Evolutionary conservation across 2,113 vertebrate genomes (phyloP), one percentile per base, ranked within the genome.

Genomic region (Anoura caudifer): DNA sequence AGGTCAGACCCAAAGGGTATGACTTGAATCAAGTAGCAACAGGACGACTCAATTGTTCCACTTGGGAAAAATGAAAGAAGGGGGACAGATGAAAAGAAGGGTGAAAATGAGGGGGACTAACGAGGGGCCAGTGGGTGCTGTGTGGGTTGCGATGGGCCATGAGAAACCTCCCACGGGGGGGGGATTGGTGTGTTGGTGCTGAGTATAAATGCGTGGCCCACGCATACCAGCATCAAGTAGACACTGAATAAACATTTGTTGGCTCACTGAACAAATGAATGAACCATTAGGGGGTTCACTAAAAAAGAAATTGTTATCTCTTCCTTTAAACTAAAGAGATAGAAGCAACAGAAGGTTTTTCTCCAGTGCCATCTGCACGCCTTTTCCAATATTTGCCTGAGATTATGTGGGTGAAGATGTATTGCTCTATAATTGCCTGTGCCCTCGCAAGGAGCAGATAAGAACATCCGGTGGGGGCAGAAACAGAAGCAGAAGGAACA

Each of bases 381-480:
- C 36, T 89, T 86, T 94, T 82, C 92, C 61, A 93, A 90, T n/a
- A n/a, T 83, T 94, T 95, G 86, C 95, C 38, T 85, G 90, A 24
- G 80, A 83, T 45, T 41, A n/a, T 41, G 97, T 95, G 93, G 94
- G 94, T 89, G 97, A 94, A 89, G 93, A 92, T 2, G 75, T 31
- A 54, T 77, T 59, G 73, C 96, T 96, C 92, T 87, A 16, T 93
- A 91, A 95, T 54, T 95, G 95, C 77, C 94, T 59, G 83, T 67
- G 86, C 14, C 89, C 50, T 91, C 13, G 65, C 22, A 50, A 80
- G 69, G 92, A 92, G 77, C 94, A 93, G 88, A 94, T 76, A 52
- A 96, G 97, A 86, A 96, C 96, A 96, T 96, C 93, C 91, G 70
- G 97, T 95, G 82, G 83, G 86, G 92, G 97, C 80, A 85, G 94